Percentiles rank a stretch among this genome's conserved stretches.
Conservation (phyloP, 2,888 invertebrate species). For the Osmoderma eremita region DNA sequence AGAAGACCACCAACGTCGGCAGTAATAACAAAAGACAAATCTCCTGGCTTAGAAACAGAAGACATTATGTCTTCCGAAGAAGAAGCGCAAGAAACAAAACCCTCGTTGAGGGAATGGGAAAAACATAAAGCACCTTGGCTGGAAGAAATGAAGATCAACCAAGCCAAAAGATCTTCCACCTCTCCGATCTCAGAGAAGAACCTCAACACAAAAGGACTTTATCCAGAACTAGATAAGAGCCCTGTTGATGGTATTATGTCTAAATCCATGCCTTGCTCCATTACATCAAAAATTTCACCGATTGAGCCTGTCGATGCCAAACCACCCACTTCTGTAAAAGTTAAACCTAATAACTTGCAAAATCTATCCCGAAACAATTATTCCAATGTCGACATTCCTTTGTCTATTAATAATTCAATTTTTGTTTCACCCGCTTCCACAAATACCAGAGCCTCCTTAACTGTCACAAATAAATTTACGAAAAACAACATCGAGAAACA, state of each 20-base stretch:
- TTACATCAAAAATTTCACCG: conserved; percentile 16
- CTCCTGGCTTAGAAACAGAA: conserved; percentile 36
- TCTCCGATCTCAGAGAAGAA: conserved; percentile 58
- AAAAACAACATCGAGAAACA: conserved; percentile 19
- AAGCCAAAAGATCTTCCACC: conserved; percentile 72
- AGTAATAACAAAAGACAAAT: conserved; percentile 27
- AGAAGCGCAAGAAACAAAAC: conserved; percentile 65
- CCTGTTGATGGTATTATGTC: conserved; percentile 44
- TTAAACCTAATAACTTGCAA: conserved; percentile 54
- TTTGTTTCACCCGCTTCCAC: conserved; percentile 49
- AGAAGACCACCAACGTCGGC: conserved; percentile 68
- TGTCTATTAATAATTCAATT: conserved; percentile 44
- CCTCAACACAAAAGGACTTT: conserved; percentile 28
- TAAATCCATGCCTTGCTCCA: conserved; percentile 48
- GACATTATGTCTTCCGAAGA: conserved; percentile 13
- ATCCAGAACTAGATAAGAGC: conserved; percentile 61
- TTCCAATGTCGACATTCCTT: conserved; percentile 17
- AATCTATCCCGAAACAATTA: conserved; percentile 50
- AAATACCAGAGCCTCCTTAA: conserved; percentile 25
- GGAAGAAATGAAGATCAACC: conserved; percentile 82
- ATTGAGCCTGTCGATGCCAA: conserved; percentile 41
- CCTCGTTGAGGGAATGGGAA: conserved; percentile 76
- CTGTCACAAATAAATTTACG: conserved; percentile 8
- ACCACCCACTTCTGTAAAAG: conserved; percentile 41
- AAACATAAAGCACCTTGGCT: conserved; percentile 83